These are phyloP conservation scores for Mesocentrotus franciscanus DNA, from an alignment of 53 echinoderm and acorn worm genomes.

Conservation along the genomic window DNA sequence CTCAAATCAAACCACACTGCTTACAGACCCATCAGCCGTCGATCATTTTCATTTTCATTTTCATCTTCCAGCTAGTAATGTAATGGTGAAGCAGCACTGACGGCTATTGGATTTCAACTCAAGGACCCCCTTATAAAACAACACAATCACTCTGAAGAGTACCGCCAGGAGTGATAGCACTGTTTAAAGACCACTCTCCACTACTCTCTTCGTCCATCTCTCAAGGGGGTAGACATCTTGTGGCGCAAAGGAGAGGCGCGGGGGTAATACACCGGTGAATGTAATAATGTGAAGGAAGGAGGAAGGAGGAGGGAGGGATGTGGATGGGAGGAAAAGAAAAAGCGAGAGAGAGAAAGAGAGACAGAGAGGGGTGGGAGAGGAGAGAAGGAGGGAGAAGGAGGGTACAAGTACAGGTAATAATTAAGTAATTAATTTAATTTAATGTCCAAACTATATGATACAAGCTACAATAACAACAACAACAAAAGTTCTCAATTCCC, in stretches of 20 bases:
- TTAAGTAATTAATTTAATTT: too few species aligned
- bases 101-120: constrained; percentile 48
- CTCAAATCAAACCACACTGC: not conserved
- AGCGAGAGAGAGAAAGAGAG: not conserved
- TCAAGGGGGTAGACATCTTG: not conserved
- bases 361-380: not conserved
- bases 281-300: not conserved
- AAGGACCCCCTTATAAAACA: constrained; percentile 34
- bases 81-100: not conserved
- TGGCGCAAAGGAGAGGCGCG: not conserved
- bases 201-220: not conserved
- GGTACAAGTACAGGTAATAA: not conserved
- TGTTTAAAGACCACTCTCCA: constrained; percentile 43
- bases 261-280: not conserved
- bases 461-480: too few species aligned
- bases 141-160: constrained; percentile 54
- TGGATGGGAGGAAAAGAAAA: too few species aligned
- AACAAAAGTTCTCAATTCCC: too few species aligned
- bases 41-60: not conserved
- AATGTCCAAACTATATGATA: too few species aligned
- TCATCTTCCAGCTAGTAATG: not conserved
- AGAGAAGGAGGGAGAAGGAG: not conserved
- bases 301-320: not conserved
- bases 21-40: not conserved
- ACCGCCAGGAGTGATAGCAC: constrained; percentile 18